These are phyloP conservation scores for Chrysocyon brachyurus DNA, from an alignment of 2,797 vertebrate species.

Conservation along the genomic window DNA sequence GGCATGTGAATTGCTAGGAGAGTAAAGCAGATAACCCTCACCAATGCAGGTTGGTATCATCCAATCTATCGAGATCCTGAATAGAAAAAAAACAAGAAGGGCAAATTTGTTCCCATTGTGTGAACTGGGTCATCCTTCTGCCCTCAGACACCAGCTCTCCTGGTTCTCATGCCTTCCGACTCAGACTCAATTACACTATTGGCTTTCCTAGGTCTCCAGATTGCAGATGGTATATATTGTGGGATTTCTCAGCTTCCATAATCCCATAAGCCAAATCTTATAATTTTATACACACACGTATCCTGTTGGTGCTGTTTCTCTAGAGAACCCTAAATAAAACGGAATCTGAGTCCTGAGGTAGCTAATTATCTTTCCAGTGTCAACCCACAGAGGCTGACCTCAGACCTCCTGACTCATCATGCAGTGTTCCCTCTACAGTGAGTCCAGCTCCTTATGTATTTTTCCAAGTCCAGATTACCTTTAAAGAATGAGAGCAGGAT, in stretches of 20 bases:
- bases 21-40: not conserved
- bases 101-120: not conserved
- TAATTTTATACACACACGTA: not conserved
- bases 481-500: not conserved
- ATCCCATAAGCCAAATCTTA: not conserved
- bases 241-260: not conserved
- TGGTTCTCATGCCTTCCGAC: not conserved
- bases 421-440: not conserved
- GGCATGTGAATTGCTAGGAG: not conserved
- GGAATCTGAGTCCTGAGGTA: not conserved
- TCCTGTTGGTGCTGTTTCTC: not conserved
- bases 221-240: not conserved
- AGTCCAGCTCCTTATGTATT: not conserved
- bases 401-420: not conserved
- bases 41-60: fast-evolving
- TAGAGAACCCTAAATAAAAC: not conserved
- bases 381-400: not conserved
- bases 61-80: not conserved
- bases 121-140: not conserved
- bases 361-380: not conserved
- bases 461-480: not conserved
- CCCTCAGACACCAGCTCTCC: not conserved
- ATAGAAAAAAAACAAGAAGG: not conserved
- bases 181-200: not conserved
- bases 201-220: not conserved